phyloP scores from a whole-genome alignment of 1,140 invertebrate genomes.

The Ceratina japonica region DNA sequence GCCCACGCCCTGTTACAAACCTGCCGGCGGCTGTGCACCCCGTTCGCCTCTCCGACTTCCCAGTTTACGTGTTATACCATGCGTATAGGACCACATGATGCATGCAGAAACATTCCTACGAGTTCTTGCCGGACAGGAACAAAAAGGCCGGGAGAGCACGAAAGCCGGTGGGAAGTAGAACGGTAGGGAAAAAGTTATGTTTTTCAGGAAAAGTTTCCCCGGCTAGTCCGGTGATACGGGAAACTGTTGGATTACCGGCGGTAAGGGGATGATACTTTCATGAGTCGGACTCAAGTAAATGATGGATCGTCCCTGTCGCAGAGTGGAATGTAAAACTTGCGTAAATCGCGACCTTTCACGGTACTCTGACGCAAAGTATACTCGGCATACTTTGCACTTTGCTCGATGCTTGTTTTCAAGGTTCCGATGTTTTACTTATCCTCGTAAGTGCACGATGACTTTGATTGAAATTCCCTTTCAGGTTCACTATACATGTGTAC shows the following conservation, averaged over 20 bases:
- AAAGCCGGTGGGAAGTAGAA: constrained; percentile 14
- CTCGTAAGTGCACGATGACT: neutral
- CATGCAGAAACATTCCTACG: constrained; percentile 64
- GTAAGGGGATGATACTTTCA: constrained; percentile 70
- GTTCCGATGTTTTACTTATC: neutral
- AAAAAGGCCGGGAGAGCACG: constrained; percentile 16
- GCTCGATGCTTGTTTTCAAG: neutral
- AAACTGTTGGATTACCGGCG: constrained; percentile 68
- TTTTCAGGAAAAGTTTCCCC: constrained; percentile 68
- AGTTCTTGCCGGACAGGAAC: constrained; percentile 30
- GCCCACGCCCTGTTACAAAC: constrained; percentile 39
- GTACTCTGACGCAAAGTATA: constrained; percentile 40
- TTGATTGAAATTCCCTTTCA: neutral
- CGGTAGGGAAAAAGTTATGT: constrained; percentile 56
- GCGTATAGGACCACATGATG: constrained; percentile 55
- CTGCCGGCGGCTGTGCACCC: constrained; percentile 40
- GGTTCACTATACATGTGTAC: no score
- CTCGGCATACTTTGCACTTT: constrained; percentile 61
- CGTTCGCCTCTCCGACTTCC: constrained; percentile 42
- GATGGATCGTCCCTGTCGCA: constrained; percentile 71
- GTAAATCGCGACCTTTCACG: constrained; percentile 70
- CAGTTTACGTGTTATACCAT: constrained; percentile 25
- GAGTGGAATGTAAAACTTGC: constrained; percentile 71
- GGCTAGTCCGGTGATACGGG: constrained; percentile 55
- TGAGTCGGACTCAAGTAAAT: constrained; percentile 75